Percentiles rank a stretch among this genome's conserved stretches.
phyloP scores from a whole-genome alignment of 2,888 invertebrate genomes.

The Sminthurinus aureus region DNA sequence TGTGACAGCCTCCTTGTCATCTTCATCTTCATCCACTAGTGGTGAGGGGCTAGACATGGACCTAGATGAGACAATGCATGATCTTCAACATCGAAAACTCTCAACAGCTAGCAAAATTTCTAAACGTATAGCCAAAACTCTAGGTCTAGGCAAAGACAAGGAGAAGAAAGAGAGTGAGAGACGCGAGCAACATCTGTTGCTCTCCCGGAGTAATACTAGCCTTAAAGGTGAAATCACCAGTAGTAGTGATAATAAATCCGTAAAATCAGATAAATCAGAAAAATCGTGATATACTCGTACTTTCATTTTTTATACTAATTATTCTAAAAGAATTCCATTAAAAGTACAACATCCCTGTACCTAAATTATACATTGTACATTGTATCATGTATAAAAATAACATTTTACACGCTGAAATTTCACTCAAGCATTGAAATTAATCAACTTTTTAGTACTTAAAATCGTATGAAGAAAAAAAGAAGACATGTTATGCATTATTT shows the following conservation, averaged over 20 bases:
- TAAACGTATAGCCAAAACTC: slow-evolving; percentile 54
- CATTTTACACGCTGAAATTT: too few relatives aligned
- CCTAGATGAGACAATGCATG: slow-evolving; percentile 50
- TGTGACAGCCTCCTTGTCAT: slow-evolving; percentile 15
- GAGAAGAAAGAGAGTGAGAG: slow-evolving; percentile 44
- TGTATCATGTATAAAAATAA: too few relatives aligned
- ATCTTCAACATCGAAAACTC: slow-evolving; percentile 45
- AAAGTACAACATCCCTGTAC: too few relatives aligned
- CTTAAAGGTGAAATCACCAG: slow-evolving; percentile 41
- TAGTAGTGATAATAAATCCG: background rate
- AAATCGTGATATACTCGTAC: too few relatives aligned
- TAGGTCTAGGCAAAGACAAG: slow-evolving; percentile 52
- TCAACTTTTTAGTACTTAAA: too few relatives aligned
- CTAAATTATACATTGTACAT: too few relatives aligned
- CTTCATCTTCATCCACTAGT: slow-evolving; percentile 13
- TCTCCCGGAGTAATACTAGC: slow-evolving; percentile 48
- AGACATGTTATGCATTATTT: too few relatives aligned
- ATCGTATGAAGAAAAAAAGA: too few relatives aligned
- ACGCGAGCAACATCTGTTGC: slow-evolving; percentile 52
- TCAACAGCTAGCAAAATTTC: slow-evolving; percentile 37
- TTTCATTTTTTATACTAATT: too few relatives aligned
- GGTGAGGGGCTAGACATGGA: slow-evolving; percentile 44
- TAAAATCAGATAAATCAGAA: too few relatives aligned
- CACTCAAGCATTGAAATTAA: too few relatives aligned
- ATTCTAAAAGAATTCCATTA: too few relatives aligned